phyloP scores from a whole-genome alignment of 2,888 invertebrate species.

The Dicranocentrus wangi region DNA sequence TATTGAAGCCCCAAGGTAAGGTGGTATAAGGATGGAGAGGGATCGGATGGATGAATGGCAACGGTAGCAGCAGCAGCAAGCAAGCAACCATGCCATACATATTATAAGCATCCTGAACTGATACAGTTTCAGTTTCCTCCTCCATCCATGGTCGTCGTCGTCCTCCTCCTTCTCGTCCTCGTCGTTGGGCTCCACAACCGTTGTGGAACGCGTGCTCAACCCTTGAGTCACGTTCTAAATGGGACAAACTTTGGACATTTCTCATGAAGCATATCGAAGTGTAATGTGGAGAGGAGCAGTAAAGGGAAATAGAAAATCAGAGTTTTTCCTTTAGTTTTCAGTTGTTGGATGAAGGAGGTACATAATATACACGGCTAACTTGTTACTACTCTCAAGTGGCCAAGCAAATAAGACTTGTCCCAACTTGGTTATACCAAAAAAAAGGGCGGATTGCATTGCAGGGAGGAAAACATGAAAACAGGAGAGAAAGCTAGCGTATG shows the following conservation, averaged over 20 bases:
- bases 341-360: slow-evolving; percentile 3
- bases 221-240: slow-evolving; percentile 64
- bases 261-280: slow-evolving; percentile 61
- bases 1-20: slow-evolving; percentile 4
- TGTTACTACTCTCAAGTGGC: slow-evolving; percentile 35
- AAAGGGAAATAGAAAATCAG: slow-evolving; percentile 24
- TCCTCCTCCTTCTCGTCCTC: too few species aligned
- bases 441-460: too few species aligned
- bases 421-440: too few species aligned
- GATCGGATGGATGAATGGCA: not conserved
- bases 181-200: too few species aligned
- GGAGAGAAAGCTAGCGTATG: not conserved
- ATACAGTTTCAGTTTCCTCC: slow-evolving; percentile 31
- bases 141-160: not conserved
- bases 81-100: too few species aligned
- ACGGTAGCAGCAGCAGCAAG: too few species aligned
- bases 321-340: too few species aligned
- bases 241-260: slow-evolving; percentile 65
- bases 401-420: slow-evolving; percentile 47
- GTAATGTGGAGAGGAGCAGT: slow-evolving; percentile 17
- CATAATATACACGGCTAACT: slow-evolving; percentile 29
- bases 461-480: not conserved
- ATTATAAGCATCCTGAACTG: not conserved
- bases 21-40: too few species aligned
- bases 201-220: slow-evolving; percentile 57